These are phyloP conservation scores for Carpatolechia fugitivella DNA, from an alignment of 2,888 invertebrate genomes.

Conservation along the genomic window DNA sequence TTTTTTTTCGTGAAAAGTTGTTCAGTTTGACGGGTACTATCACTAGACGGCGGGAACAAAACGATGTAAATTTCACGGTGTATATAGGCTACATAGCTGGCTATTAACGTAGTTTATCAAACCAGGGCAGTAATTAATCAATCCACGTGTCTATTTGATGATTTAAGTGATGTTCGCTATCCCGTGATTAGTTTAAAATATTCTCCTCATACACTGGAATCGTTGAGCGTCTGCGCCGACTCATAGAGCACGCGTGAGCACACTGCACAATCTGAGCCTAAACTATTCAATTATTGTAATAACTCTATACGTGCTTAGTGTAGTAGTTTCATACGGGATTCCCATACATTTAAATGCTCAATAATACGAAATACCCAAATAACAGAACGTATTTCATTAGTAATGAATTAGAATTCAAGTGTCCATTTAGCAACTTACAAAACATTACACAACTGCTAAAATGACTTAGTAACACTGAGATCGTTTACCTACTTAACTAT, in stretches of 20 bases:
- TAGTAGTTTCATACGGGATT: neutral
- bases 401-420: too few relatives aligned
- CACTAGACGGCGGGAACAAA: too few relatives aligned
- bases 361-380: neutral
- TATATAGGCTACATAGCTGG: too few relatives aligned
- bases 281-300: conserved; percentile 51
- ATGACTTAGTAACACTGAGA: too few relatives aligned
- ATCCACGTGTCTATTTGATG: conserved; percentile 4
- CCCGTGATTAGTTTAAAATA: conserved; percentile 36
- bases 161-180: neutral
- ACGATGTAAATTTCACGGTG: too few relatives aligned
- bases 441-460: too few relatives aligned
- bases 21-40: too few relatives aligned
- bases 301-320: conserved; percentile 20
- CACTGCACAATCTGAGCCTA: conserved; percentile 41
- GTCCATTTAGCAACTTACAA: too few relatives aligned
- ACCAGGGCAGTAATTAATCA: neutral
- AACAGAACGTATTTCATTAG: neutral
- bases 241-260: conserved; percentile 44
- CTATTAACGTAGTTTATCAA: neutral
- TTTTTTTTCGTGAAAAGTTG: too few relatives aligned
- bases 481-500: too few relatives aligned
- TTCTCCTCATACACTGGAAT: conserved; percentile 42
- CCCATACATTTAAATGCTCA: neutral
- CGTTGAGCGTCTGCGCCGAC: conserved; percentile 41